A percentile compares a stretch with the other conserved stretches of the same genome.
Conservation (phyloP, 1,140 invertebrate species). For the Drosophila sp. region DNA sequence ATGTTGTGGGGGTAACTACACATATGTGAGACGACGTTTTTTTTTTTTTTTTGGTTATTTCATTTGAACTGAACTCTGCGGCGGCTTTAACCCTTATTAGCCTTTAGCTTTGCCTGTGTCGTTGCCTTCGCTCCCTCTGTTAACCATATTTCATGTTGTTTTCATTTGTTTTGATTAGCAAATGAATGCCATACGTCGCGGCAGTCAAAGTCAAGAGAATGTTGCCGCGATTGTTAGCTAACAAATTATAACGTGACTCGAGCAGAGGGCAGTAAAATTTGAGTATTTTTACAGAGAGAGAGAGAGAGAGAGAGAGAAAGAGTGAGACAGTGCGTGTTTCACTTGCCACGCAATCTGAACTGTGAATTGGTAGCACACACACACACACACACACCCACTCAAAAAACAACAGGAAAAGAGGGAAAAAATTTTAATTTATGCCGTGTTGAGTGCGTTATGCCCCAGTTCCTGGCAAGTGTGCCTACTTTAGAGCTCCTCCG, state of each 20-base stretch:
- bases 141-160: constrained; percentile 73
- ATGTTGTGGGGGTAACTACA: constrained; percentile 18
- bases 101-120: constrained; percentile 32
- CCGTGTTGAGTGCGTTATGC: constrained; percentile 77
- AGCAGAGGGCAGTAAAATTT: constrained; percentile 67
- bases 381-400: constrained; percentile 27
- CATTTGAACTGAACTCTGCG: constrained; percentile 61
- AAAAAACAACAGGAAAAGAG: constrained; percentile 5
- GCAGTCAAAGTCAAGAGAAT: constrained; percentile 24
- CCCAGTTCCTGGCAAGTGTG: constrained; percentile 65
- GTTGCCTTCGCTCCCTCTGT: constrained; percentile 7
- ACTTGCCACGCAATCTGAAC: constrained; percentile 66
- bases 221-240: constrained; percentile 36
- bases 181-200: constrained; percentile 52
- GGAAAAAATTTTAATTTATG: constrained; percentile 78
- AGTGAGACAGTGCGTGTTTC: constrained; percentile 62
- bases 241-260: constrained; percentile 71
- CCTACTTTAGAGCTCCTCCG: constrained; percentile 52
- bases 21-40: constrained; percentile 22
- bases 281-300: constrained; percentile 45
- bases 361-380: constrained; percentile 51
- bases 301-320: constrained; percentile 20
- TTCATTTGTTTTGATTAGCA: constrained; percentile 81
- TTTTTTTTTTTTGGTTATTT: constrained; percentile 38
- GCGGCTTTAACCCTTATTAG: constrained; percentile 77